These are phyloP conservation scores for Kryptolebias ocellatus DNA, from an alignment of 2,797 vertebrate species.

Conservation along the genomic window DNA sequence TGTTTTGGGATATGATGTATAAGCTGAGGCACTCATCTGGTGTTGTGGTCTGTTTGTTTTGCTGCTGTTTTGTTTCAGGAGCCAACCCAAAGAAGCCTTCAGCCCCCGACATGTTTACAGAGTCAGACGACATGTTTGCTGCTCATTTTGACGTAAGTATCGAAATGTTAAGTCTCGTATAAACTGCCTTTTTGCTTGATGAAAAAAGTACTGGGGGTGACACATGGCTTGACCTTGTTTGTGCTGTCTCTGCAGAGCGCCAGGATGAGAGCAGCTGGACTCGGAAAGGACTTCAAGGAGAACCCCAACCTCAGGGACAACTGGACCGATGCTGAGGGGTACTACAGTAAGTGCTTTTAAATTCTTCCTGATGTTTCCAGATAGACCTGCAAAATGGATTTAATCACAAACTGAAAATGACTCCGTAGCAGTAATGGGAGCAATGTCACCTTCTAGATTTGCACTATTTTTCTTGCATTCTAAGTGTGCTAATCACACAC, in stretches of 20 bases:
- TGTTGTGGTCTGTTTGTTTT: not conserved
- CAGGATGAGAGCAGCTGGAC: conserved; percentile 93
- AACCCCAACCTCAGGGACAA: conserved; percentile 99
- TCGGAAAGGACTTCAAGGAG: conserved; percentile 99
- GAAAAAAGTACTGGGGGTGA: not conserved
- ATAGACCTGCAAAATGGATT: not conserved
- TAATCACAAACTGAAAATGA: not conserved
- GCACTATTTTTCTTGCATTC: not conserved
- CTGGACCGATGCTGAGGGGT: conserved; percentile 99
- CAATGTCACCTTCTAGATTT: too few species aligned
- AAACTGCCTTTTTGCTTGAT: too few species aligned
- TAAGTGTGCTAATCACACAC: not conserved
- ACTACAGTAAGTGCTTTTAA: conserved; percentile 89
- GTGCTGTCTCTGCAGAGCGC: conserved; percentile 84
- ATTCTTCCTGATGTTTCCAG: not conserved
- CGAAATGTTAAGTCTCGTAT: not conserved
- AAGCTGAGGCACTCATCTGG: conserved; percentile 15
- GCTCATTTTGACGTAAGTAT: conserved; percentile 97
- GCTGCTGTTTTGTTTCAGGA: conserved; percentile 79
- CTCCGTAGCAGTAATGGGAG: too few species aligned
- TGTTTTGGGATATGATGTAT: conserved; percentile 52
- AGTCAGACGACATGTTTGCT: conserved; percentile 98
- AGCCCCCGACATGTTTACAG: conserved; percentile 98
- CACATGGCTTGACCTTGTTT: not conserved
- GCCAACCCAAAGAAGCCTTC: conserved; percentile 93